A percentile compares a stretch with the other conserved stretches of the same genome.
These are phyloP conservation scores for Dendronephthya gigantea DNA, from an alignment of 64 coral and sea anemone species.

Conservation along the genomic window DNA sequence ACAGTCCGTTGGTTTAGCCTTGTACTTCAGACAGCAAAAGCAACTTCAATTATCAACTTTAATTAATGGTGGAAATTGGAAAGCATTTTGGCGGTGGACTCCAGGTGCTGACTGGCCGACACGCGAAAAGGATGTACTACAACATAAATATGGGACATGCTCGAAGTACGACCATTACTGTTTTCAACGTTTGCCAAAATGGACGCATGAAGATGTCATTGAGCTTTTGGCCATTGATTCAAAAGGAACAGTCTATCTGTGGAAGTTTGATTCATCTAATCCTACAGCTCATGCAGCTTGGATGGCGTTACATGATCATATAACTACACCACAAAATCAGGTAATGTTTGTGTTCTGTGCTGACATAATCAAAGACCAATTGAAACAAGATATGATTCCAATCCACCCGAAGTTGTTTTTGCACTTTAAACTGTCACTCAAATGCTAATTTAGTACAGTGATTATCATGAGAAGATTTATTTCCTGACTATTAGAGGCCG, in stretches of 20 bases:
- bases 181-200: conserved; percentile 43
- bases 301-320: conserved; percentile 39
- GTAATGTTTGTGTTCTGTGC: too few relatives aligned
- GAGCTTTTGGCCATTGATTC: conserved; percentile 45
- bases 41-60: background rate
- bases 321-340: background rate
- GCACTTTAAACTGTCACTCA: too few relatives aligned
- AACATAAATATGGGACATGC: conserved; percentile 45
- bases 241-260: conserved; percentile 46
- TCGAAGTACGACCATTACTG: conserved; percentile 24
- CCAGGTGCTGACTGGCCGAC: conserved; percentile 37
- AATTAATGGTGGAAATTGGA: conserved; percentile 38
- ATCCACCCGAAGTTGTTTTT: too few relatives aligned
- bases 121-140: conserved; percentile 35
- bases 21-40: conserved; percentile 5
- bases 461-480: too few relatives aligned
- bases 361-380: too few relatives aligned
- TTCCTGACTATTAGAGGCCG: too few relatives aligned
- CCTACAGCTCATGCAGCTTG: conserved; percentile 59
- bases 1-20: background rate
- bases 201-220: conserved; percentile 37
- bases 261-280: conserved; percentile 51
- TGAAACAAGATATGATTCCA: too few relatives aligned
- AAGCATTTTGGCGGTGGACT: conserved; percentile 49
- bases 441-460: too few relatives aligned